Evolutionary conservation across 1,140 invertebrate species (phyloP), one percentile per base, ranked within the genome.

Genomic region (Heterodera carotae): DNA sequence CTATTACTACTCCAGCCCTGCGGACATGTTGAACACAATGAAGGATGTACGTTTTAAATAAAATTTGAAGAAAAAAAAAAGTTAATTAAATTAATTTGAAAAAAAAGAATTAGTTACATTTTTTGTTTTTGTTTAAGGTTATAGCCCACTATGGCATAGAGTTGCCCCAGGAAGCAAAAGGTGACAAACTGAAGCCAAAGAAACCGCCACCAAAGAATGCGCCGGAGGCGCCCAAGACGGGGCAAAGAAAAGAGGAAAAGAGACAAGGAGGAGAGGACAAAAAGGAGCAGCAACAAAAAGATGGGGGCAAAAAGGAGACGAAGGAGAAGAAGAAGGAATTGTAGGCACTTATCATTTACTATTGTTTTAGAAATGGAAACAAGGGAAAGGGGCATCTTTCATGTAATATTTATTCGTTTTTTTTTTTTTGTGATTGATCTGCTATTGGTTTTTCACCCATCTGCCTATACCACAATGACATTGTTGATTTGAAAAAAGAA

Each of bases 21-120:
- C 85, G 48, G 86, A 87, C 69, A 86, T 87, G 27, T 69, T 87
- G 31, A 87, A 87, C 76, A 79, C 85, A 22, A 87, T 87, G 85
- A 87, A 87, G 68, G 86, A 87, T 27, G 85, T 22, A 53, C 12
- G 12, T 53, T 53, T 22, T 18, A 18, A 53, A 53, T 18, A 53
- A 22, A 84, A 18, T 39, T 85, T 8, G 72, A 75, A 34, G 12
- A 53, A 53, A 53, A 53, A 8, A 53, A 53, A 53, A 53, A 18
- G 1, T 12, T 12, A 43, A 43, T 0, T 8, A 43, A 2, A 39
- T 39, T 43, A 12, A 12, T 43, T 43, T 43, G 12, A 43, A 53
- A 53, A 53, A 8, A 53, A 53, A 53, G 22, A 18, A 1, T 12
- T 12, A 43, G 12, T 0, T 8, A 43, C 0, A 39, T 39, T 43